Base-by-base conservation (phyloP, 2,113 vertebrate genomes). In the Lophius piscatorius region DNA sequence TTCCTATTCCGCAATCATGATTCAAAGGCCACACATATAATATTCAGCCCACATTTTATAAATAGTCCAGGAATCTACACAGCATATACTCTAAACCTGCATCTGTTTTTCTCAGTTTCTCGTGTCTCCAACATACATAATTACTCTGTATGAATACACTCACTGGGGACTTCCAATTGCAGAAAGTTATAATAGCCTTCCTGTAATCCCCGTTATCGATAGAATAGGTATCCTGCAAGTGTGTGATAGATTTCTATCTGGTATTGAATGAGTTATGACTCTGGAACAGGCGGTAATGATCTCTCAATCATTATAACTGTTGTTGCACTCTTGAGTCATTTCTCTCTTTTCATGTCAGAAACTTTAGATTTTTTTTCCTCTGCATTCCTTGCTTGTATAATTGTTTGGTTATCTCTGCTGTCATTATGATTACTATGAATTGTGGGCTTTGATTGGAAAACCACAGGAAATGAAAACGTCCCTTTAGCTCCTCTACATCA, bases 391-490 rank as follows among this genome's bases (percentile, higher is more conserved):
- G 44, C 9, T 31, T 51, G 11, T 35, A 42, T 18, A 24, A 71
- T 62, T 62, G 26, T 63, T 17, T 35, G 61, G 45, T 44, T 47
- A 17, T 80, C 41, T n/a, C 54, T 24, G 24, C 12, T 50, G 28
- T 72, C 56, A 20, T 33, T 36, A 12, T 29, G 50, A 40, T 55
- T 57, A 28, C 45, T 55, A 44, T 59, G 41, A 58, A 51, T 33
- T 44, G 44, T 38, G 12, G 57, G 45, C 40, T 38, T 69, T 62
- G 23, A 69, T 33, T 51, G 47, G 28, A 59, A 70, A 63, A 70
- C 38, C 52, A 40, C 13, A 62, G 47, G 18, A 55, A 69, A 65
- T 65, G 33, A 72, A 50, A 62, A 73, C 8, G 5, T 12, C 40
- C 51, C n/a, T 36, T 68, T 42, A 71, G 42, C 51, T 66, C 9